Evolutionary conservation across 2,113 vertebrate genomes (phyloP), one percentile per base, ranked within the genome.

Genomic region (Corythoichthys haematopterus): DNA sequence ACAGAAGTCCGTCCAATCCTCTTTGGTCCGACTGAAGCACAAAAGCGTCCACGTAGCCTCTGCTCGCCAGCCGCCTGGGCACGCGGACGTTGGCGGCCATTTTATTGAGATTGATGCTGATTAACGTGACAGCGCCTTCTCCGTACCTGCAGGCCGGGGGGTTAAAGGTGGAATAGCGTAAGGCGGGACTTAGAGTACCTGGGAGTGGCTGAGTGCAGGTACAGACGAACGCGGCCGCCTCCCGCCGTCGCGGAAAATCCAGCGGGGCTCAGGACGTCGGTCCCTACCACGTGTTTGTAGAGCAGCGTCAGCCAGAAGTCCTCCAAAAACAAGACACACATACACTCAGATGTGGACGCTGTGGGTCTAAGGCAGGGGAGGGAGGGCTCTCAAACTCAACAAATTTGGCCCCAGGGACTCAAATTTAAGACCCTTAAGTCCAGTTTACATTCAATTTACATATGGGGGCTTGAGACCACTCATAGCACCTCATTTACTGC

Each of bases 281-380:
- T 88, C 53, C 96, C 96, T 10, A 97, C 95, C 6, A 98, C 90
- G 36, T 89, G 91, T 91, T 98, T 99, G 78, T 95, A 95, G 36
- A 99, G 85, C 45, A 99, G 80, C 0, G 96, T 98, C 0, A 98
- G 86, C 97, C 97, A 61, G 15, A 64, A 33, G n/a, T n/a, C n/a
- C n/a, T n/a, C n/a, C n/a, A n/a, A n/a, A n/a, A n/a, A n/a, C n/a
- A n/a, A n/a, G n/a, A 70, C 3, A 38, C 64, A 43, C 0, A 3
- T 4, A 65, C 12, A 16, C 40, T 20, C 45, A 72, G 12, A 33
- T 12, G 1, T 20, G 13, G n/a, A n/a, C n/a, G n/a, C n/a, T n/a
- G n/a, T n/a, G n/a, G n/a, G n/a, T n/a, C n/a, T n/a, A n/a, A n/a
- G n/a, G n/a, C n/a, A 12, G 11, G 14, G 36, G 37, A 20, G 15